Evolutionary conservation across 2,888 invertebrate species (phyloP).

Genomic region (Ganaspis brasiliensis): DNA sequence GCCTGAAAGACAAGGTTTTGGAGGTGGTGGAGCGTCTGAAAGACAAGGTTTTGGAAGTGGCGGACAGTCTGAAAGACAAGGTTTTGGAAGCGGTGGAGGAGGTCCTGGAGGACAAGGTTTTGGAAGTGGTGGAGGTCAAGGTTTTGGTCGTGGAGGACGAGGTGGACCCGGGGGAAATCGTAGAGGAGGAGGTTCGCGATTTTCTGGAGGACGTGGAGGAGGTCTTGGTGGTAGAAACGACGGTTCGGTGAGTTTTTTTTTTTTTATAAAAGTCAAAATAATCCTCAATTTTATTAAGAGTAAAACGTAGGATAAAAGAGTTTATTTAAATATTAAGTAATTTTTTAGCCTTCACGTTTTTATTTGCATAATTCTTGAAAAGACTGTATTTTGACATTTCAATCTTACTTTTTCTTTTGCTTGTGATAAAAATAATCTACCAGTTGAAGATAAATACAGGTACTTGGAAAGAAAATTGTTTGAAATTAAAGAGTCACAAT

Average conservation of each 20-base stretch:
- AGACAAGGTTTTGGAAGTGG: slow-evolving; percentile 4
- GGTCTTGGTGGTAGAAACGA: slow-evolving; percentile 63
- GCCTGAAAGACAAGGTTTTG: background rate
- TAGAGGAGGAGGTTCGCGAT: slow-evolving; percentile 73
- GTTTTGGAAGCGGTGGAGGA: background rate
- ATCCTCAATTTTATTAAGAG: slow-evolving; percentile 65
- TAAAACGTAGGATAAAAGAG: slow-evolving; percentile 69
- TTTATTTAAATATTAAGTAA: no score
- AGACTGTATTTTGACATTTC: no score
- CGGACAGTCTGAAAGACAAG: no score
- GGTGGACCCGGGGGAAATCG: slow-evolving; percentile 63
- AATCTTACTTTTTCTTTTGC: no score
- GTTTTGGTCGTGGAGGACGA: slow-evolving; percentile 1
- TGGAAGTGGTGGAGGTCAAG: background rate
- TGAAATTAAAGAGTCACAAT: no score
- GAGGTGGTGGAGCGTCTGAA: background rate
- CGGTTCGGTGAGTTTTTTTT: slow-evolving; percentile 59
- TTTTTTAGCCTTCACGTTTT: no score
- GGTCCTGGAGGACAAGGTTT: slow-evolving; percentile 9
- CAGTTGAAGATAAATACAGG: no score
- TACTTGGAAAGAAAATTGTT: no score
- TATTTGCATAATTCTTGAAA: no score
- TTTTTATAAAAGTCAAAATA: background rate
- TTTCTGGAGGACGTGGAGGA: slow-evolving; percentile 71
- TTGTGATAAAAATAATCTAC: no score